Base-by-base conservation (phyloP, 2,888 invertebrate genomes). In the Apamea monoglypha region DNA sequence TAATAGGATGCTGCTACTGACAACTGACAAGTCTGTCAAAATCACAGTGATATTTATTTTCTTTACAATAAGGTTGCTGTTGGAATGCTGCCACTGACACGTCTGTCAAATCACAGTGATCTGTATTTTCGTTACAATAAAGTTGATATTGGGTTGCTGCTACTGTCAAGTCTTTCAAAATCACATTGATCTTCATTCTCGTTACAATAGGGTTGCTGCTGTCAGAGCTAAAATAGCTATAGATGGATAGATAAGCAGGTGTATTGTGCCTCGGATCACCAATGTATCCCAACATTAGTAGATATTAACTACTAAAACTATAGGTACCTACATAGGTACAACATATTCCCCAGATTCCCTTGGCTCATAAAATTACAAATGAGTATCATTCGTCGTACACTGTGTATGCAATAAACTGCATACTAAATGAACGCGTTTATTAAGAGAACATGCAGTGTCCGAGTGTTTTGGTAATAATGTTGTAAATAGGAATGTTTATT, bases 341-440 rank as follows among this genome's bases (percentile, higher is more conserved):
- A 59, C 1, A 2, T 10, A 36, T 44, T 40, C 10, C 25, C 53
- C 3, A 25, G 25, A 80, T 21, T 69, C 74, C 8, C 69, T 14
- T 25, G 5, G 53, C 71, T 85, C 67, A 63, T 66, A 56, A 84
- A 68, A 36, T 68, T 36, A 59, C 56, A 68, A 80, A 80, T 74
- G 53, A 73, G 32, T 69, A 36, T 53, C 53, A 73, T 75, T 32
- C 18, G 25, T 29, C 14, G 36, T 25, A n/a, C 44, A 61, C 7
- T 36, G 25, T 44, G 16, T 64, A 36, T 73, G 56, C 66, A 56
- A 75, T 84, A 82, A 82, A 85, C 25, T 84, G 66, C 72, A 70
- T 69, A 67, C 50, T 10, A 72, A 75, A 85, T 81, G 67, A 25
- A 74, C 36, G 32, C 59, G 18, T 71, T 64, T 61, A 85, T 72